phyloP scores from a whole-genome alignment of 2,888 invertebrate species.

The Callyntrura sp. region DNA sequence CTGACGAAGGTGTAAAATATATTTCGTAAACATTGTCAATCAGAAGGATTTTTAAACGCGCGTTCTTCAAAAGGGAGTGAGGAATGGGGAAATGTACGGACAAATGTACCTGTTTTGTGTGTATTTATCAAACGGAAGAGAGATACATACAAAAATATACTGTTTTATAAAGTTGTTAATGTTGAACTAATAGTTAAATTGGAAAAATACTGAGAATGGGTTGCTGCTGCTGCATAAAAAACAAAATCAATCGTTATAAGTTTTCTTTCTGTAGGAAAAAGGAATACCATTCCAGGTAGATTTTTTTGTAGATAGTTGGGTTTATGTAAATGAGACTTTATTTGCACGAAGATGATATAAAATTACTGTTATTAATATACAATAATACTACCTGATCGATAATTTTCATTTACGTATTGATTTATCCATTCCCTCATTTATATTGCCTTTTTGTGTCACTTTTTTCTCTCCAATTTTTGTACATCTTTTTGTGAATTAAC shows the following conservation, averaged over 20 bases:
- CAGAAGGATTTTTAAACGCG: no score
- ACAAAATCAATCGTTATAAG: not conserved
- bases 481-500: not conserved
- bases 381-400: no score
- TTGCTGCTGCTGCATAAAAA: conserved; percentile 1
- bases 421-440: conserved; percentile 41
- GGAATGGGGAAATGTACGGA: conserved; percentile 37
- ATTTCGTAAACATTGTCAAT: no score
- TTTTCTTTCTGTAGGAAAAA: conserved; percentile 16
- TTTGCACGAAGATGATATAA: not conserved
- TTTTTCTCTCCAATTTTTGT: not conserved
- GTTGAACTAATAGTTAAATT: not conserved
- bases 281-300: conserved; percentile 17
- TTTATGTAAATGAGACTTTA: not conserved
- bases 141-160: conserved; percentile 15
- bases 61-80: no score
- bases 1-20: not conserved
- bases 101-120: conserved; percentile 55
- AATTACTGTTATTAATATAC: not conserved
- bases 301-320: conserved; percentile 5
- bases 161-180: not conserved
- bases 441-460: conserved; percentile 4
- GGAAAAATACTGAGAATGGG: not conserved
- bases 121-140: conserved; percentile 3
- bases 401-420: not conserved